Percentiles rank a stretch among this genome's conserved stretches.
phyloP scores from a whole-genome alignment of 2,797 vertebrate species.

The Ptychobarbus kaznakovi region DNA sequence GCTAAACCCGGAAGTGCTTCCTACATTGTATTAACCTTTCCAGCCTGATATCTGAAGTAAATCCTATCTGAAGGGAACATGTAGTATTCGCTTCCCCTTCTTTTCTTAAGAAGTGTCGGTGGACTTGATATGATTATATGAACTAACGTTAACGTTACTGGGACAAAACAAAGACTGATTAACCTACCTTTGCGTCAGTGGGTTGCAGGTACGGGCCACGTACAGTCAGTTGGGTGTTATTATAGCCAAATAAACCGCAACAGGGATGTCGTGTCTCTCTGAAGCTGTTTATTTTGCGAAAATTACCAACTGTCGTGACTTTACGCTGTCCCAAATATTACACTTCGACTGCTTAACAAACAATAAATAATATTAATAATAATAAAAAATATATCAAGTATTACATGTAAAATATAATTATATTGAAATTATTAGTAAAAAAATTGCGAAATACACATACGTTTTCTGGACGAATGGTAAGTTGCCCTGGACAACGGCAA shows the following conservation, averaged over 20 bases:
- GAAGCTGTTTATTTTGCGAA: background rate
- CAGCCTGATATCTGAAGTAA: background rate
- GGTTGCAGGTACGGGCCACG: background rate
- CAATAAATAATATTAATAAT: background rate
- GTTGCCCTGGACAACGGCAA: background rate
- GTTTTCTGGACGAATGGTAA: background rate
- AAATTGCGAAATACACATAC: background rate
- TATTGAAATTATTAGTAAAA: background rate
- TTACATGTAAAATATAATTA: background rate
- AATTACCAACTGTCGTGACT: background rate
- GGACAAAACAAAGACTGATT: background rate
- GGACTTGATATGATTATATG: background rate
- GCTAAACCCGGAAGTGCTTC: slow-evolving; percentile 25
- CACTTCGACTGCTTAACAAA: background rate
- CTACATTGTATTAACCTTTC: background rate
- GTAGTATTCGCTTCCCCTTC: background rate
- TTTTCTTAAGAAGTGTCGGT: background rate
- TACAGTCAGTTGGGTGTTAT: background rate
- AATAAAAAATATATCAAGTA: background rate
- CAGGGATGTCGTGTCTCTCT: background rate
- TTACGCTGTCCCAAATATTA: background rate
- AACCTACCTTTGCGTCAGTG: background rate
- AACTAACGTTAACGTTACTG: background rate
- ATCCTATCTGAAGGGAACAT: background rate
- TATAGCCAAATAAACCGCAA: background rate